phyloP scores from a whole-genome alignment of 2,888 invertebrate genomes.

The Pachydiplax longipennis region DNA sequence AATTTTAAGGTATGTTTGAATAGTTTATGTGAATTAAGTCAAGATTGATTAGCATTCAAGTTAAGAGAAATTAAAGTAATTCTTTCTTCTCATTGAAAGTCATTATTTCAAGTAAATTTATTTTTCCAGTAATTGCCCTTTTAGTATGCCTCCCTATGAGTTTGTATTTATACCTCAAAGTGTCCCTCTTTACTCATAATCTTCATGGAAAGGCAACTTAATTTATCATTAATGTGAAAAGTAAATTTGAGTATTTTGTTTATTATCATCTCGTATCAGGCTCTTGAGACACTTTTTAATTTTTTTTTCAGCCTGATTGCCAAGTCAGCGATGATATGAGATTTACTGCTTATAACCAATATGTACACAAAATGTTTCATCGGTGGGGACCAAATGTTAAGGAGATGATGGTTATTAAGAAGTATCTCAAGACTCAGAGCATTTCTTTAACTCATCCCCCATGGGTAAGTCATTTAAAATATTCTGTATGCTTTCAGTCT shows the following conservation, averaged over 20 bases:
- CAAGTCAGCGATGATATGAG: slow-evolving; percentile 83
- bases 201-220: too few relatives aligned
- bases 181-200: too few relatives aligned
- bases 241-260: slow-evolving; percentile 41
- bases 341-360: slow-evolving; percentile 89
- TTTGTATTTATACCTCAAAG: too few relatives aligned
- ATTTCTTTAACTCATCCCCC: slow-evolving; percentile 79
- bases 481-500: neutral
- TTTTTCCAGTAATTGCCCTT: too few relatives aligned
- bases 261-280: neutral
- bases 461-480: slow-evolving; percentile 66
- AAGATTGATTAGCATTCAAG: neutral
- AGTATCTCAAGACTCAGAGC: slow-evolving; percentile 79
- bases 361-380: slow-evolving; percentile 84
- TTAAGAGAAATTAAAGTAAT: neutral
- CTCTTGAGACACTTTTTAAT: too few relatives aligned
- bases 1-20: slow-evolving; percentile 68
- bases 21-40: neutral
- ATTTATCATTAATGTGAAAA: neutral
- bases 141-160: too few relatives aligned
- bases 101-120: too few relatives aligned
- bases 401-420: slow-evolving; percentile 84
- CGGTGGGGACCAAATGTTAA: slow-evolving; percentile 90
- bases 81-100: too few relatives aligned
- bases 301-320: slow-evolving; percentile 71